phyloP scores from a whole-genome alignment of 2,797 vertebrate genomes.

The Sphaeramia orbicularis region DNA sequence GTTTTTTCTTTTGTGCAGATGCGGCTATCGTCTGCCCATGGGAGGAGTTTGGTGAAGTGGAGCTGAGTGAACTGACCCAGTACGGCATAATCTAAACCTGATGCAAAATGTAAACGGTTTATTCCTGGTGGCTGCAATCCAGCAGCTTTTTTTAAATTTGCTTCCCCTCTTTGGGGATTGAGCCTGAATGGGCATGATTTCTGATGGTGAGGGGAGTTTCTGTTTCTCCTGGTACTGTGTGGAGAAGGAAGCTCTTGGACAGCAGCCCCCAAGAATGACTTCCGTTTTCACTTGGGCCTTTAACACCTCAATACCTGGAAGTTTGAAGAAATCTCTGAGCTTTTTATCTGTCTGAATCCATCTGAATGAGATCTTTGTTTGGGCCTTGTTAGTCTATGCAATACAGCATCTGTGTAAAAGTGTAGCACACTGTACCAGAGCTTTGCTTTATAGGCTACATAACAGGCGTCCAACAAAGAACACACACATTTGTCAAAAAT shows the following conservation, averaged over 20 bases:
- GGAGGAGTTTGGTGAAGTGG: constrained; percentile 75
- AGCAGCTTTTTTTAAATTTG: constrained; percentile 30
- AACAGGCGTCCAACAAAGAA: background rate
- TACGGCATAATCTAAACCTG: constrained; percentile 62
- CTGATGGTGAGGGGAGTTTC: background rate
- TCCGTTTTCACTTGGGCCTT: background rate
- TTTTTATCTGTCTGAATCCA: background rate
- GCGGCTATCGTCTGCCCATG: constrained; percentile 68
- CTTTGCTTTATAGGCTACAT: constrained; percentile 12
- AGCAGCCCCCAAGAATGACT: constrained; percentile 40
- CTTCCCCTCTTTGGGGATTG: background rate
- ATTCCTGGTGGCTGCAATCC: constrained; percentile 51
- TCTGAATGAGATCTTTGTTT: constrained; percentile 17
- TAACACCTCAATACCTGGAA: constrained; percentile 4
- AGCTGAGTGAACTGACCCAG: constrained; percentile 74
- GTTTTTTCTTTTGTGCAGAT: constrained; percentile 28
- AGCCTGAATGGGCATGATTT: constrained; percentile 4
- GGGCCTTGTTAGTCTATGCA: constrained; percentile 12
- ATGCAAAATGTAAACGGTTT: background rate
- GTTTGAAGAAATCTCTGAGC: constrained; percentile 31
- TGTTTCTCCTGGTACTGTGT: background rate
- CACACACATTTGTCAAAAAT: background rate
- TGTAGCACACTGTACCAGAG: constrained; percentile 50
- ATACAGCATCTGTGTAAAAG: constrained; percentile 45
- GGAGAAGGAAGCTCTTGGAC: constrained; percentile 45